These are phyloP conservation scores for Tortrix viridana DNA, from an alignment of 2,888 invertebrate genomes.

Conservation along the genomic window DNA sequence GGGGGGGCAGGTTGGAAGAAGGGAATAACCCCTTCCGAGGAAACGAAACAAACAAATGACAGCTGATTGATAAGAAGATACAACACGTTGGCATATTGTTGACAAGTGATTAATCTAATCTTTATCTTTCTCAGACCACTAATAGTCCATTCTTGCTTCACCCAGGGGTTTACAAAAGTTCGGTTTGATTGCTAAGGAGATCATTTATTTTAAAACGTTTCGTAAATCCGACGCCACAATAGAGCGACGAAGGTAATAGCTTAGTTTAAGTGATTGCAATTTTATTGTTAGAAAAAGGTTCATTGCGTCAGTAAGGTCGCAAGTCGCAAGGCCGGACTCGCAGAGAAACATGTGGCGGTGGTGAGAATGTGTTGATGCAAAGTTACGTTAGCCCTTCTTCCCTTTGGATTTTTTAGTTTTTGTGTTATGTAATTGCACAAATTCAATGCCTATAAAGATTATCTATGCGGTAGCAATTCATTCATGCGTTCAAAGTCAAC, in stretches of 20 bases:
- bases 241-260: conserved; percentile 16
- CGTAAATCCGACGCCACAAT: conserved; percentile 26
- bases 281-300: conserved; percentile 20
- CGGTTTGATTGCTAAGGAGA: conserved; percentile 24
- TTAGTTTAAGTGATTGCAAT: conserved; percentile 31
- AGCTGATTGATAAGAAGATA: no score
- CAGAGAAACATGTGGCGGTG: conserved; percentile 3
- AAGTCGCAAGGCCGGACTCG: conserved; percentile 10
- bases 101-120: no score
- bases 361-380: background rate
- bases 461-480: no score
- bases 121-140: no score
- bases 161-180: conserved; percentile 19
- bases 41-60: no score
- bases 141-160: conserved; percentile 1
- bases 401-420: no score
- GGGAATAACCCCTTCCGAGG: no score
- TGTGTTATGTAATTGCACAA: no score
- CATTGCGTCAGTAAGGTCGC: conserved; percentile 23
- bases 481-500: no score
- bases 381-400: background rate
- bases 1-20: no score
- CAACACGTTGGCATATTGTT: no score
- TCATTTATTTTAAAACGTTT: conserved; percentile 31
- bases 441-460: no score